These are phyloP conservation scores for Halictus ligatus DNA, from an alignment of 2,888 invertebrate genomes.

Conservation along the genomic window DNA sequence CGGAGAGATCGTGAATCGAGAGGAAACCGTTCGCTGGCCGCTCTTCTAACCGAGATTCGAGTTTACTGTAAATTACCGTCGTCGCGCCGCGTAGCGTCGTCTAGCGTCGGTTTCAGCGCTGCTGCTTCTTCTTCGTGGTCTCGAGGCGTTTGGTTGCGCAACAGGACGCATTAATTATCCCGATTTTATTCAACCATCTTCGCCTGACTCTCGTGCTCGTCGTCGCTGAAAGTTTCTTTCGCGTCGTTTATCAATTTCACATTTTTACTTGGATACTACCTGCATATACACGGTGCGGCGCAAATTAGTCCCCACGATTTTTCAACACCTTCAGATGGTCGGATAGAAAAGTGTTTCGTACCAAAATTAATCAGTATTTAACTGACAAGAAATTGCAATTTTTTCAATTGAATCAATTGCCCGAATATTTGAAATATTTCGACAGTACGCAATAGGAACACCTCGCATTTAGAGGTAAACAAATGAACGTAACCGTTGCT, in stretches of 20 bases:
- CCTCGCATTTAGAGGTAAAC: too few species aligned
- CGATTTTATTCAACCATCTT: not conserved
- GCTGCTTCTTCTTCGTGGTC: not conserved
- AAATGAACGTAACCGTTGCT: too few species aligned
- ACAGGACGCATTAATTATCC: not conserved
- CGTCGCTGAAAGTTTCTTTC: not conserved
- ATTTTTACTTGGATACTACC: not conserved
- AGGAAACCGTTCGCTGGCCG: not conserved
- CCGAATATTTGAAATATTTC: too few species aligned
- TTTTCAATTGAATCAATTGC: too few species aligned
- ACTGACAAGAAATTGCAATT: too few species aligned
- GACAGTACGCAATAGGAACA: too few species aligned
- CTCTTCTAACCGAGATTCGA: constrained; percentile 3
- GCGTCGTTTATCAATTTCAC: not conserved
- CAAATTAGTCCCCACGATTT: too few species aligned
- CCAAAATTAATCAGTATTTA: too few species aligned
- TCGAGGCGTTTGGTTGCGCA: not conserved
- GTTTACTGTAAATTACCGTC: not conserved
- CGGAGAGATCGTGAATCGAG: not conserved
- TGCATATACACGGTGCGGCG: too few species aligned
- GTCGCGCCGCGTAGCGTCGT: not conserved
- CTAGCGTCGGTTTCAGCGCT: not conserved
- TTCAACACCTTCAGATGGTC: too few species aligned
- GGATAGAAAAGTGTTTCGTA: too few species aligned
- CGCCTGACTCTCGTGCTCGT: not conserved